Percentiles rank a stretch among this genome's conserved stretches.
phyloP scores from a whole-genome alignment of 2,113 vertebrate genomes.

The Isichthys henryi region DNA sequence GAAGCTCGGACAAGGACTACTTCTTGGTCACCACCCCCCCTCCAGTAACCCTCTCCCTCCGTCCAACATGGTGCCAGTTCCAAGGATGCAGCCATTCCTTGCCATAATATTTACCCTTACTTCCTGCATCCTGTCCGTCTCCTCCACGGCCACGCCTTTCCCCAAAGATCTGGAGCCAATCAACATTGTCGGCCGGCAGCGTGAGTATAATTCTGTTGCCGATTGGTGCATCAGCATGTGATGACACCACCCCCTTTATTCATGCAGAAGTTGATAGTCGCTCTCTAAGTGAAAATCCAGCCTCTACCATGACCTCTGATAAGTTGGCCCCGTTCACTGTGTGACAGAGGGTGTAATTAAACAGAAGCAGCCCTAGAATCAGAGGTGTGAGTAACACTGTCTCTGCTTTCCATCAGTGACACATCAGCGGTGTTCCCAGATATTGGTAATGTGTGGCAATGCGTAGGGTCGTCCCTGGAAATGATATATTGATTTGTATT shows the following conservation, averaged over 20 bases:
- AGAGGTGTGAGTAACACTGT: neutral
- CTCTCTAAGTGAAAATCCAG: neutral
- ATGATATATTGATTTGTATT: conserved; percentile 5
- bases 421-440: neutral
- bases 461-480: neutral
- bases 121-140: conserved; percentile 33
- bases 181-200: conserved; percentile 36
- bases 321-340: neutral
- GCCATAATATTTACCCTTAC: conserved; percentile 19
- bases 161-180: conserved; percentile 58
- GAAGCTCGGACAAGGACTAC: conserved; percentile 22
- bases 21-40: neutral
- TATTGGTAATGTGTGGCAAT: neutral
- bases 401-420: neutral
- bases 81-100: conserved; percentile 9
- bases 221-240: neutral
- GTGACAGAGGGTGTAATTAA: neutral
- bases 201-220: conserved; percentile 39
- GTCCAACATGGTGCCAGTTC: neutral
- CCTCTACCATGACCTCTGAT: neutral
- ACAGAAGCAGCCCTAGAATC: neutral
- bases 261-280: neutral
- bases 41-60: neutral
- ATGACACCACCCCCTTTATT: neutral
- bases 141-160: conserved; percentile 40